phyloP scores from a whole-genome alignment of 23 tunicate species.

The Trididemnum clinides region DNA sequence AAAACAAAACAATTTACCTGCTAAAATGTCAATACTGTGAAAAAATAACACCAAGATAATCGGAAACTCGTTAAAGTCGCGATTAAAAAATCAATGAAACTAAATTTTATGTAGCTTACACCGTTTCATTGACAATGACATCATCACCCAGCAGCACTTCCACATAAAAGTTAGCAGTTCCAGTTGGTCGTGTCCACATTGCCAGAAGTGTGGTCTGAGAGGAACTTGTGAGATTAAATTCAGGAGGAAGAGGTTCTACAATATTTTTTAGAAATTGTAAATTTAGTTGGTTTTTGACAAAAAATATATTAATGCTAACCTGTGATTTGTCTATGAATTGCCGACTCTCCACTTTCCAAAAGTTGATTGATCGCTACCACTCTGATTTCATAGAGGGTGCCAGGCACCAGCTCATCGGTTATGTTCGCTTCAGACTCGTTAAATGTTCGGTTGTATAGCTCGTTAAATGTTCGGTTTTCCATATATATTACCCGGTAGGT shows the following conservation, averaged over 20 bases:
- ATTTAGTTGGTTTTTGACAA: too few species aligned
- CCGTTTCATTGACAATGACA: too few species aligned
- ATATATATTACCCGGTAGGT: slow-evolving; percentile 1
- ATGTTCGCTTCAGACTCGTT: not conserved
- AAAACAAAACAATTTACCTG: not conserved
- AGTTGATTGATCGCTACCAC: slow-evolving; percentile 43
- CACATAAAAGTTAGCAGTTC: not conserved
- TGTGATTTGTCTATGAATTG: slow-evolving; percentile 21
- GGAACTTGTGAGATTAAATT: not conserved
- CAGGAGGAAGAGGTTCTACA: not conserved
- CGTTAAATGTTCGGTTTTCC: too few species aligned
- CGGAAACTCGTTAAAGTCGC: too few species aligned
- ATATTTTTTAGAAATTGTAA: not conserved
- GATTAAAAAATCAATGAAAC: too few species aligned
- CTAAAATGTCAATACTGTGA: too few species aligned
- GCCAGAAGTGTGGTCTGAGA: slow-evolving; percentile 43
- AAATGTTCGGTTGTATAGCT: not conserved
- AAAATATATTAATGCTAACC: not conserved
- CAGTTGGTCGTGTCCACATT: slow-evolving; percentile 21
- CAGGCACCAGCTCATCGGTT: slow-evolving; percentile 6
- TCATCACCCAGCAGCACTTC: not conserved
- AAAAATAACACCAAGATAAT: too few species aligned
- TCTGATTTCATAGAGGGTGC: slow-evolving; percentile 25
- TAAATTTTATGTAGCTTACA: too few species aligned
- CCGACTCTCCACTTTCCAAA: not conserved